These are phyloP conservation scores for Notarius quadriscutis DNA, from an alignment of 2,113 vertebrate species.

Conservation along the genomic window DNA sequence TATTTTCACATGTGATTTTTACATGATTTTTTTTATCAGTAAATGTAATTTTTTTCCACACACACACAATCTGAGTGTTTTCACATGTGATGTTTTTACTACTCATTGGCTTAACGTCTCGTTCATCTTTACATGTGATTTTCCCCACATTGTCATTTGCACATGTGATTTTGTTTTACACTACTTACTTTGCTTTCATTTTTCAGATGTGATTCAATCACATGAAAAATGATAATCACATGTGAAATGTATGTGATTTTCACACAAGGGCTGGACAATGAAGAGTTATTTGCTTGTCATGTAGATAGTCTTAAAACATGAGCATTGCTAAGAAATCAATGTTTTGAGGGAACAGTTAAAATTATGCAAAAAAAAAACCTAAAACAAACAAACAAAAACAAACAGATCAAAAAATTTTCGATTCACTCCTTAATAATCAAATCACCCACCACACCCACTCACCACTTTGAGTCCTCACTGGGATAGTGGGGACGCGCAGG, in stretches of 20 bases:
- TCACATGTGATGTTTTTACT: too few species aligned
- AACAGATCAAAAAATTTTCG: background rate
- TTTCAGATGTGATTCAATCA: background rate
- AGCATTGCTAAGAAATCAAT: background rate
- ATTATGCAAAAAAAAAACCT: background rate
- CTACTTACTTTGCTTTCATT: background rate
- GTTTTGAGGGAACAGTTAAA: background rate
- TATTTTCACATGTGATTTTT: background rate
- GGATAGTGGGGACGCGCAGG: slow-evolving; percentile 14
- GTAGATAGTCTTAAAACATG: background rate
- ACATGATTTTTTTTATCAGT: background rate
- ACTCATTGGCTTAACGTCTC: too few species aligned
- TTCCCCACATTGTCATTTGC: background rate
- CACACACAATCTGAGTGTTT: too few species aligned
- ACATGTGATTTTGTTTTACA: too few species aligned
- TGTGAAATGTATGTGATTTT: background rate
- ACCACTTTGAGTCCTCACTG: slow-evolving; percentile 25
- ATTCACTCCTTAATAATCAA: background rate
- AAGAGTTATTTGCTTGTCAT: background rate
- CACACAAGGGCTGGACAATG: too few species aligned
- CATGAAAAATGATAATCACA: background rate
- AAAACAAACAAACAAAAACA: too few species aligned
- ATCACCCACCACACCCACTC: slow-evolving; percentile 10
- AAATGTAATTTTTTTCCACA: background rate
- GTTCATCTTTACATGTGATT: background rate